Conservation (phyloP, 1,140 invertebrate genomes). For the Bombus affinis region DNA sequence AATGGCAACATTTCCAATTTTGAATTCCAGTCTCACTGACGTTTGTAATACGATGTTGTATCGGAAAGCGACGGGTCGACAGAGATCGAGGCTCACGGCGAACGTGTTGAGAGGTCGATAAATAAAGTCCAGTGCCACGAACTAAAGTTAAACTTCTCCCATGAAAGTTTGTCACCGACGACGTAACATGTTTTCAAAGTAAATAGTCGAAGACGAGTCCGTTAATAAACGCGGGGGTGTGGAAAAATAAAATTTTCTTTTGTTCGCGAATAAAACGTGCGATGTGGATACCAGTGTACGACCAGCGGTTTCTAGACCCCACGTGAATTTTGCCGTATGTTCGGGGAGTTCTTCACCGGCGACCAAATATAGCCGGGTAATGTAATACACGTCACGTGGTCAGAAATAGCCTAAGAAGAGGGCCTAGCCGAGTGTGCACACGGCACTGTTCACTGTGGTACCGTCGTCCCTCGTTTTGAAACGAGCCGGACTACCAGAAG, state of each 20-base stretch:
- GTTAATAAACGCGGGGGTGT: background rate
- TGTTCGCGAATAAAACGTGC: background rate
- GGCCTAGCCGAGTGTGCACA: constrained; percentile 77
- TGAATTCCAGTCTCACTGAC: no score
- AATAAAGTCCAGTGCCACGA: background rate
- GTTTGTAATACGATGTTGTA: no score
- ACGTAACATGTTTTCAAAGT: background rate
- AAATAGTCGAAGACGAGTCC: background rate
- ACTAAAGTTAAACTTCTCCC: background rate
- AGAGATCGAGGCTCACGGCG: background rate
- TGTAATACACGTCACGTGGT: constrained; percentile 81
- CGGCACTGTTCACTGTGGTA: constrained; percentile 69
- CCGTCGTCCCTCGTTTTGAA: constrained; percentile 40
- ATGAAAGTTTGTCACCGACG: background rate
- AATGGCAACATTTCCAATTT: background rate
- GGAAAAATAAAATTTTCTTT: background rate
- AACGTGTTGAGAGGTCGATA: background rate
- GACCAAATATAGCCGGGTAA: constrained; percentile 81
- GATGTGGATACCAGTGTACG: background rate
- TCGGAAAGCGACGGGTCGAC: background rate
- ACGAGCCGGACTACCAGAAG: constrained; percentile 42
- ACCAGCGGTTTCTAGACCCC: constrained; percentile 11
- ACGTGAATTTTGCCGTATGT: constrained; percentile 58
- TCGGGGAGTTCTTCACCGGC: constrained; percentile 62
- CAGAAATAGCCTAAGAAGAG: constrained; percentile 80